Base-by-base conservation (phyloP, 2,113 vertebrate species). In the Pygoscelis adeliae region DNA sequence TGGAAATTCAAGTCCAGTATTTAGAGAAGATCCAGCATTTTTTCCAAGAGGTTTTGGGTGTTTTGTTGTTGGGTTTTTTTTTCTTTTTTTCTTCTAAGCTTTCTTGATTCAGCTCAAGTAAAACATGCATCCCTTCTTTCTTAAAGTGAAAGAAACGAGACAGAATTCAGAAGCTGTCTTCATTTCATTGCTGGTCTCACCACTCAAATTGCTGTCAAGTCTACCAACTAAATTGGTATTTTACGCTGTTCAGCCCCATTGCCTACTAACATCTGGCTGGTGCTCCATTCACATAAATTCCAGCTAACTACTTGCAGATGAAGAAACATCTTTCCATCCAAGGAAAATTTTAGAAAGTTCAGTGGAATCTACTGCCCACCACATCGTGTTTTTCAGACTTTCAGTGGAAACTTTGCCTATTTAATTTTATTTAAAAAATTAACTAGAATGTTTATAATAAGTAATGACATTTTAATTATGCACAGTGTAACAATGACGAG, bases 331-430 rank as follows among this genome's bases (percentile, higher is more conserved):
- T 83, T 96, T 96, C 93, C 87, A 95, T 96, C 91, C 95, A 97
- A 97, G 96, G 94, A 96, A 95, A 97, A 91, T 93, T 97, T 96
- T 47, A 95, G 89, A 97, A 95, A 94, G 89, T 94, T 96, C 87
- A 77, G 73, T 95, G 91, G 66, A 97, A 95, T 88, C 94, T 83
- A 71, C 93, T 87, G 84, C 91, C 89, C 94, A 87, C 94, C 96
- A 66, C 91, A 95, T 62, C 3, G 1, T 30, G 81, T 59, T 96
- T 95, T 76, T 66, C 70, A 93, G 82, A 40, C 59, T 93, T 38
- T 38, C 38, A 38, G 84, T 5, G 23, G 94, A 95, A 97, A 90
- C 53, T 87, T 90, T 66, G 83, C 95, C 91, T 96, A 85, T 58
- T 95, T 69, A 42, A 42, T 73, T 96, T 96, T 95, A 97, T 95